These are phyloP conservation scores for Ceratosolen solmsi DNA, from an alignment of 1,140 invertebrate species.

Conservation along the genomic window DNA sequence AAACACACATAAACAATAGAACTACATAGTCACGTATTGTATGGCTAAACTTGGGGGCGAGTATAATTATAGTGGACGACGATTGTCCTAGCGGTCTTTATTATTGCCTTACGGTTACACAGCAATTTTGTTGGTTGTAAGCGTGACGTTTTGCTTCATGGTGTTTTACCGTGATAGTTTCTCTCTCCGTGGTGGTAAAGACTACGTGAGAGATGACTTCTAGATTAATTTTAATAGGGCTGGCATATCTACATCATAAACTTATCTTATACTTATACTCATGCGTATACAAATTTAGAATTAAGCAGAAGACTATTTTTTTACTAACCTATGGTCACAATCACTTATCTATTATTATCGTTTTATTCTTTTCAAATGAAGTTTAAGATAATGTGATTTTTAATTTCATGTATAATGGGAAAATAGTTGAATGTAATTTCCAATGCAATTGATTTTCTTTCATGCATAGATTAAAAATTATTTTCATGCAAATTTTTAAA, in stretches of 20 bases:
- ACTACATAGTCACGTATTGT: neutral
- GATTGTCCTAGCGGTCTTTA: conserved; percentile 71
- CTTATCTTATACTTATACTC: neutral
- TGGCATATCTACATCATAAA: neutral
- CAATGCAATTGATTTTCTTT: neutral
- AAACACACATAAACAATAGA: neutral
- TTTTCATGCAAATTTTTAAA: too few species aligned
- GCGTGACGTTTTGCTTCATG: conserved; percentile 64
- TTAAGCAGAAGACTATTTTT: neutral
- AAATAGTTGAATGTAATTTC: neutral
- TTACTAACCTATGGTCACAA: neutral
- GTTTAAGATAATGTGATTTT: neutral
- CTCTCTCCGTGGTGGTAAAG: neutral
- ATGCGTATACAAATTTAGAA: neutral
- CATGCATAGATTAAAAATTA: neutral
- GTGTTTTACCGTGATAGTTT: conserved; percentile 54
- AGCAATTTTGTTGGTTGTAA: conserved; percentile 68
- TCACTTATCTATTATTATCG: neutral
- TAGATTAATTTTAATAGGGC: neutral
- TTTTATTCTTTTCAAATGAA: neutral
- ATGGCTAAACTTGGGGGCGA: conserved; percentile 10
- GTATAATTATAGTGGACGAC: conserved; percentile 66
- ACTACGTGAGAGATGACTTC: neutral
- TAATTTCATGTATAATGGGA: neutral
- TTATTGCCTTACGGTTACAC: conserved; percentile 64